Percentiles rank a stretch among this genome's conserved stretches.
Evolutionary conservation across 2,113 vertebrate species (phyloP).

Genomic region (Bombycilla garrulus): DNA sequence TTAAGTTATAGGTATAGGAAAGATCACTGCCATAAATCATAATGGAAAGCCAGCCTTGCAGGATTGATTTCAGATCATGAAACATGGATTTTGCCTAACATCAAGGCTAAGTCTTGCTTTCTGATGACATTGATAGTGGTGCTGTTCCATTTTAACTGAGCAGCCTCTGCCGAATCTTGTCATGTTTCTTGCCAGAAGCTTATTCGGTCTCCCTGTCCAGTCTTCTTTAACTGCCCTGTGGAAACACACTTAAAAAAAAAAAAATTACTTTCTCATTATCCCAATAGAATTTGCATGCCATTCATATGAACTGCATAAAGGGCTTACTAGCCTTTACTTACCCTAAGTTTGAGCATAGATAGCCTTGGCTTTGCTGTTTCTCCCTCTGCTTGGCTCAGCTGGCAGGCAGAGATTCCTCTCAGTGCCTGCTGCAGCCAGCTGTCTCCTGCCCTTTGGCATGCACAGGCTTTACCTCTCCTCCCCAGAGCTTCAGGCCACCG

Average conservation of each 20-base stretch:
- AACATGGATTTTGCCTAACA: background rate
- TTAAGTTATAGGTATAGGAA: background rate
- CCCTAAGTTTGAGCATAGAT: background rate
- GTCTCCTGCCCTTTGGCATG: background rate
- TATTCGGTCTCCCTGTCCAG: rapidly evolving
- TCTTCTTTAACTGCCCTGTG: background rate
- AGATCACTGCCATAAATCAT: background rate
- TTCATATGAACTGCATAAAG: background rate
- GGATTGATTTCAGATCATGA: background rate
- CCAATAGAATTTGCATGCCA: background rate
- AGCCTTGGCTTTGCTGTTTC: background rate
- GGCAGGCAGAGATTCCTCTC: background rate
- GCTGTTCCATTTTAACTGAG: background rate
- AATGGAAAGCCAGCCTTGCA: background rate
- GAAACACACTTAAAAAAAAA: background rate
- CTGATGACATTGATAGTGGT: background rate
- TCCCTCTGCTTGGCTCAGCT: background rate
- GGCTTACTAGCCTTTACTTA: background rate
- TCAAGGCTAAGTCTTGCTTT: background rate
- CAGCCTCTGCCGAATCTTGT: background rate
- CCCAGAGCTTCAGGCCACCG: background rate
- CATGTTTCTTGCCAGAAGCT: background rate
- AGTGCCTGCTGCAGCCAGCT: background rate
- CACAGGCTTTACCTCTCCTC: background rate
- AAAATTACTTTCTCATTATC: background rate